A percentile compares a stretch with the other conserved stretches of the same genome.
phyloP scores from a whole-genome alignment of 1,140 invertebrate genomes.

The Pomacea maculata region DNA sequence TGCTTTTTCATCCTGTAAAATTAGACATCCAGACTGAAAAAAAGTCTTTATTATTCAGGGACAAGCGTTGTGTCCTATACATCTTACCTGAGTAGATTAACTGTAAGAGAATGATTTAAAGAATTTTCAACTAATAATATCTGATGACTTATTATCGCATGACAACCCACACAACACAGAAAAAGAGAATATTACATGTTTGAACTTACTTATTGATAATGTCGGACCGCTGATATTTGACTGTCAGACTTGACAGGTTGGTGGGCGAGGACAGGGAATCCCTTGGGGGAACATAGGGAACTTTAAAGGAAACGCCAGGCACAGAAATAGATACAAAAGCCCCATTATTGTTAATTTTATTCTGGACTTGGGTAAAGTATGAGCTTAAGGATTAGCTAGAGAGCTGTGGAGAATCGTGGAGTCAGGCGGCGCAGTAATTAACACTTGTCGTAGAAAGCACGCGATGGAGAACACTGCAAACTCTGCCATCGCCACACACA shows the following conservation, averaged over 20 bases:
- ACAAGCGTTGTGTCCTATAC: neutral
- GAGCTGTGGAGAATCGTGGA: neutral
- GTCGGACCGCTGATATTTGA: too few relatives aligned
- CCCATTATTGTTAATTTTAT: neutral
- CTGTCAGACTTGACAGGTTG: too few relatives aligned
- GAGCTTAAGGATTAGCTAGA: neutral
- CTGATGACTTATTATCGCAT: neutral
- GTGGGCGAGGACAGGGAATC: too few relatives aligned
- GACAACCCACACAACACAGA: neutral
- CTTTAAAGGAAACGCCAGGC: neutral
- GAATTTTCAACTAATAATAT: neutral
- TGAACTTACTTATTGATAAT: too few relatives aligned
- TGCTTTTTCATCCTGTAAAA: neutral
- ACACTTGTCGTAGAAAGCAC: constrained; percentile 6
- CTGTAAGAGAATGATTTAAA: neutral
- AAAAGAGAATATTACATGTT: too few relatives aligned
- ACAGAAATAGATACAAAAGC: constrained; percentile 4
- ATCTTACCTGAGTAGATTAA: neutral
- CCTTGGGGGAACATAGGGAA: too few relatives aligned
- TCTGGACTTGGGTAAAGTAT: neutral
- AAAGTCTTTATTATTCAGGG: neutral
- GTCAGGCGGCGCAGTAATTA: neutral
- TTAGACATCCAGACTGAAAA: neutral
- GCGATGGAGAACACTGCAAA: neutral
- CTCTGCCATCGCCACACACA: neutral